phyloP scores from a whole-genome alignment of 2,888 invertebrate species.

The Pterostichus niger region DNA sequence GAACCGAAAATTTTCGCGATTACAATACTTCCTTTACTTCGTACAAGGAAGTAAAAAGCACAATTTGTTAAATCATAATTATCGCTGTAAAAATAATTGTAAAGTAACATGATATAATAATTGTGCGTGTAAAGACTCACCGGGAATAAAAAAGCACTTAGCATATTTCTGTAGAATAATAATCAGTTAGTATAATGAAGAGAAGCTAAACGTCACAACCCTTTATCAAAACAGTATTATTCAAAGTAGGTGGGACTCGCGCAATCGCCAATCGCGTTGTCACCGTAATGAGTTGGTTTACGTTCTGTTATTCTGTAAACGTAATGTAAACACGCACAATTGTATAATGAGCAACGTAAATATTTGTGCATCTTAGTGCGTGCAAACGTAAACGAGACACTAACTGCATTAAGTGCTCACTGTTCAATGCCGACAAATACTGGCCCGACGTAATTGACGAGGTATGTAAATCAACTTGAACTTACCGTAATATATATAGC shows the following conservation, averaged over 20 bases:
- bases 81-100: no score
- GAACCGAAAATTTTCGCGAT: no score
- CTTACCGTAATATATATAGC: constrained; percentile 49
- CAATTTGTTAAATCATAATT: no score
- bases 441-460: constrained; percentile 42
- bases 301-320: constrained; percentile 74
- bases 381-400: constrained; percentile 67
- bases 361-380: constrained; percentile 74
- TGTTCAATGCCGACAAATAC: neutral
- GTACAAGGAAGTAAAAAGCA: no score
- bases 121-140: no score
- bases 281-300: constrained; percentile 75
- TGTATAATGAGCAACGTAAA: constrained; percentile 75
- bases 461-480: constrained; percentile 56
- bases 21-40: no score
- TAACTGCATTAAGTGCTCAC: neutral
- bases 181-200: neutral
- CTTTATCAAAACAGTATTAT: constrained; percentile 76
- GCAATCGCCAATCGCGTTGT: constrained; percentile 71
- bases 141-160: no score
- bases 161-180: constrained; percentile 6
- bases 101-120: no score
- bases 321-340: constrained; percentile 73
- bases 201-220: constrained; percentile 69
- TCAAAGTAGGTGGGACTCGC: constrained; percentile 71